These are phyloP conservation scores for Trogon surrucura DNA, from an alignment of 2,113 vertebrate genomes.

Conservation along the genomic window DNA sequence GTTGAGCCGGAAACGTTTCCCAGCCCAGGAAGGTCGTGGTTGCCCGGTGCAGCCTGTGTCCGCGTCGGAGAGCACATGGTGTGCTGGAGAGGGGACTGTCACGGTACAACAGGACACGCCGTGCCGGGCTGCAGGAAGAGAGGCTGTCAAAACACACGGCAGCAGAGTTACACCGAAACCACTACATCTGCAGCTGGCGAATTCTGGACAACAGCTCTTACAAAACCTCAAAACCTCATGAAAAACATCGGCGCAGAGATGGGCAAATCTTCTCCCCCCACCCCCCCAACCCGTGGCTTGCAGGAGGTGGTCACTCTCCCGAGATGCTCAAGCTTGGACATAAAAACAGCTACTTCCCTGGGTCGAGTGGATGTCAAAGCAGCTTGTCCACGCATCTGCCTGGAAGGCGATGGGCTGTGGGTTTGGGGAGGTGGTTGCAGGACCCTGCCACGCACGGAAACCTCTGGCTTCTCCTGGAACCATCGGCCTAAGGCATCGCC, in stretches of 20 bases:
- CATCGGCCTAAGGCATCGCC: accelerated
- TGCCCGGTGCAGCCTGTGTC: accelerated
- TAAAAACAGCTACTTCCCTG: accelerated
- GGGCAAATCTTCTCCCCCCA: not conserved
- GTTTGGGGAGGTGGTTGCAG: not conserved
- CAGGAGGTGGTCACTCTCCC: accelerated
- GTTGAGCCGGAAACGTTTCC: not conserved
- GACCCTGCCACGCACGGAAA: accelerated
- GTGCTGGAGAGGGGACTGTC: not conserved
- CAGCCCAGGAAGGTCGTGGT: not conserved
- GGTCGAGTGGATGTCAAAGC: not conserved
- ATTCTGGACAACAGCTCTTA: not conserved
- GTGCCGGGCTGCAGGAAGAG: not conserved
- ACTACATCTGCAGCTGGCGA: not conserved
- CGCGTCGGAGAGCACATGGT: accelerated
- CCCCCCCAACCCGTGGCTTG: not conserved
- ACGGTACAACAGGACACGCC: not conserved
- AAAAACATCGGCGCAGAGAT: accelerated
- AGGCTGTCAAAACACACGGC: constrained; percentile 51
- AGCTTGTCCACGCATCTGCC: accelerated
- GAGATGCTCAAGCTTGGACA: not conserved
- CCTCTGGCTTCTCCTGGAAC: not conserved
- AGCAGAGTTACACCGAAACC: not conserved
- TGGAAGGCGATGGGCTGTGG: not conserved
- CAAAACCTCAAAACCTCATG: not conserved